Base-by-base conservation (phyloP, 53 echinoderm and acorn worm genomes). In the Zoroaster sp. region DNA sequence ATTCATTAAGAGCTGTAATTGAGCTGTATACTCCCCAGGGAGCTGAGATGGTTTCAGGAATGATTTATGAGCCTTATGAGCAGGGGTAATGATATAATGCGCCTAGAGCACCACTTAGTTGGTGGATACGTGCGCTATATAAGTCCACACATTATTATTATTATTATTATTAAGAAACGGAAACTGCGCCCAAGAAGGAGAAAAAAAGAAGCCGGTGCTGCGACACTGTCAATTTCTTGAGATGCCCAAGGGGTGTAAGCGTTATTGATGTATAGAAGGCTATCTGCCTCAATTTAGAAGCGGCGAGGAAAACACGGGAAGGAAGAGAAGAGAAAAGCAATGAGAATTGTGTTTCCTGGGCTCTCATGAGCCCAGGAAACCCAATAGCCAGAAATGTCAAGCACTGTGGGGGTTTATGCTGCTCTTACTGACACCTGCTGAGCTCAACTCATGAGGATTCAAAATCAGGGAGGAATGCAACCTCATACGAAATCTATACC, bases 311-410 rank as follows among this genome's bases (percentile, higher is more conserved):
- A 51, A 13, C 11, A 4, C 69, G 14, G 51, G 49, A 51, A 76
- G 76, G 1, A 33, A 76, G 76, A 12, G 14, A 30, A 33, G 35
- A 69, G 35, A 51, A 25, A 25, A 31, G 47, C 21, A 7, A 18
- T 5, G 9, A 15, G 75, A 47, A 14, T 51, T 76, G 34, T 76
- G 76, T 76, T 33, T 52, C 76, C 47, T 47, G 47, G 49, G 33
- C 51, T 76, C 76, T 17, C 49, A 30, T 8, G 36, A 35, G 76
- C 12, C 8, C 15, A 42, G 74, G 52, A 46, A 52, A 76, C 76
- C 51, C 32, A 76, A 76, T 51, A 76, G 76, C 35, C 34, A 4
- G 52, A 76, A 76, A 76, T 76, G 76, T 76, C 76, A 76, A 52
- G 76, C 6, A 51, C 63, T 25, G 10, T 10, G 1, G 28, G 63